phyloP scores from a whole-genome alignment of 1,140 invertebrate genomes.

The Drosophila chauvacae region DNA sequence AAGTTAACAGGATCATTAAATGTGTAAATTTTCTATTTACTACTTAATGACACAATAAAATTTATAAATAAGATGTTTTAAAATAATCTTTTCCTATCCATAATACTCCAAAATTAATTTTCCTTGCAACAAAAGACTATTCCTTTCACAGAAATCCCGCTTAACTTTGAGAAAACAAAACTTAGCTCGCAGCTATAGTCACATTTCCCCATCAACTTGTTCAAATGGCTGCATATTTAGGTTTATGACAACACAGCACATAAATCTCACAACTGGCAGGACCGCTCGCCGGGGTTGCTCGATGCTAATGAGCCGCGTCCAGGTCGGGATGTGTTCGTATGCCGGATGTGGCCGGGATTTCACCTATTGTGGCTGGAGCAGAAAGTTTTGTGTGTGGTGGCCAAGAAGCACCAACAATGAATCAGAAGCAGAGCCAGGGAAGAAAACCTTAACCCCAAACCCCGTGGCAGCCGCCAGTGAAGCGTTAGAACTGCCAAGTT shows the following conservation, averaged over 20 bases:
- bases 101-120: not conserved
- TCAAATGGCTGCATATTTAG: slow-evolving; percentile 68
- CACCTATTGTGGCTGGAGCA: slow-evolving; percentile 47
- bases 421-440: slow-evolving; percentile 39
- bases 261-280: slow-evolving; percentile 59
- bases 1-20: not conserved
- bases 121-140: not conserved
- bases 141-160: not conserved
- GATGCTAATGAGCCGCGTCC: slow-evolving; percentile 67
- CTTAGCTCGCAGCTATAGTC: not conserved
- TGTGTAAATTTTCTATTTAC: too few species aligned
- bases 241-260: slow-evolving; percentile 71
- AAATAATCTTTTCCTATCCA: not conserved
- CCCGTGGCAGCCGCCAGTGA: slow-evolving; percentile 33
- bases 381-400: slow-evolving; percentile 23
- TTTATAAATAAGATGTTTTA: not conserved
- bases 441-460: slow-evolving; percentile 2
- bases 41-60: not conserved
- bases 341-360: slow-evolving; percentile 17
- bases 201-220: slow-evolving; percentile 48
- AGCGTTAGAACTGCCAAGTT: slow-evolving; percentile 63
- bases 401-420: slow-evolving; percentile 58
- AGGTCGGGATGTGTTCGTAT: slow-evolving; percentile 3
- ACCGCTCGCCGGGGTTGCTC: slow-evolving; percentile 49
- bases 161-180: not conserved